These are phyloP conservation scores for Hydrotaea diabolus DNA, from an alignment of 2,888 invertebrate genomes.

Conservation along the genomic window DNA sequence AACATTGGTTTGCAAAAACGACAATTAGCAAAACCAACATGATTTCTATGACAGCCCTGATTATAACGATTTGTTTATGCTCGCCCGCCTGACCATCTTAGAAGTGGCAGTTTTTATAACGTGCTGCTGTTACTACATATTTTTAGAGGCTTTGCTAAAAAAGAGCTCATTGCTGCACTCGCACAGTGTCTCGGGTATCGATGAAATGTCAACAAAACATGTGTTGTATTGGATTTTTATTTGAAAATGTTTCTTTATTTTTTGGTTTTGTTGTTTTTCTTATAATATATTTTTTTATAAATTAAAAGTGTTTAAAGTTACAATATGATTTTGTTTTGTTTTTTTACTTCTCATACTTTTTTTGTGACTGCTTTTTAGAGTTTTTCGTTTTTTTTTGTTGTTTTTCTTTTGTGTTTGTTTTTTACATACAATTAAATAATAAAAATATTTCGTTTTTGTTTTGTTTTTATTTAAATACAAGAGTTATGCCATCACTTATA, in stretches of 20 bases:
- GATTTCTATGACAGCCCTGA: too few relatives aligned
- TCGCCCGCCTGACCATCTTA: too few relatives aligned
- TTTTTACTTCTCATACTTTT: conserved; percentile 69
- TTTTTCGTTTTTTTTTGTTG: conserved; percentile 62
- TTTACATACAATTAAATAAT: conserved; percentile 64
- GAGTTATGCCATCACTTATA: conserved; percentile 46
- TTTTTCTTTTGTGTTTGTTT: conserved; percentile 46
- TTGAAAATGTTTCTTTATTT: conserved; percentile 68
- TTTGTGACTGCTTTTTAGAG: conserved; percentile 74
- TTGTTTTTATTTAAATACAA: conserved; percentile 61
- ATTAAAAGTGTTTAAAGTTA: conserved; percentile 69
- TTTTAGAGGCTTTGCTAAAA: too few relatives aligned
- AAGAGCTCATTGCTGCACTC: too few relatives aligned
- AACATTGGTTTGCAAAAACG: too few relatives aligned
- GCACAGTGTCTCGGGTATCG: neutral
- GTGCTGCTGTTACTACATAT: too few relatives aligned
- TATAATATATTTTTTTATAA: conserved; percentile 64
- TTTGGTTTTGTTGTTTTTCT: conserved; percentile 62
- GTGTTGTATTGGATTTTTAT: conserved; percentile 71
- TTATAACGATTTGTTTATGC: too few relatives aligned
- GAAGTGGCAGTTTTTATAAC: too few relatives aligned
- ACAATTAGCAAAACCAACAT: too few relatives aligned
- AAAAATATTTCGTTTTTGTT: conserved; percentile 63
- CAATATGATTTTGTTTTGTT: conserved; percentile 52
- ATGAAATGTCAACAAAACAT: neutral